These are phyloP conservation scores for Prorops nasuta DNA, from an alignment of 1,140 invertebrate species.

Conservation along the genomic window DNA sequence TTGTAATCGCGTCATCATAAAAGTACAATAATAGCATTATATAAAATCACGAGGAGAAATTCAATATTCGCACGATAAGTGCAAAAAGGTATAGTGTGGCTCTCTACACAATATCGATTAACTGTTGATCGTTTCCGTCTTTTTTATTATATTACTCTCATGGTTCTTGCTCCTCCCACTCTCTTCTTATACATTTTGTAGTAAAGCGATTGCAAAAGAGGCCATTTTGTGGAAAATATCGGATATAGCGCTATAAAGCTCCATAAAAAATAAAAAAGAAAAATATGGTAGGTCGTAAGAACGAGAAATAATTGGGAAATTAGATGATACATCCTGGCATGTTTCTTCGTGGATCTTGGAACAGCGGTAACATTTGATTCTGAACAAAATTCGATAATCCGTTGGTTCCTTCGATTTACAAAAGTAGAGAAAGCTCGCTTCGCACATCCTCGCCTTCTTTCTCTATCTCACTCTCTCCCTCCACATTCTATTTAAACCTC, in stretches of 20 bases:
- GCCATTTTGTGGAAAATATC: background rate
- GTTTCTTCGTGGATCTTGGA: too few species aligned
- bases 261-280: background rate
- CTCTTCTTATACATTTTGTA: background rate
- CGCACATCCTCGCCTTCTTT: too few species aligned
- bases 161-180: constrained; percentile 1
- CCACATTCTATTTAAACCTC: constrained; percentile 11
- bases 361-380: too few species aligned
- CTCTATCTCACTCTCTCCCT: too few species aligned
- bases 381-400: too few species aligned
- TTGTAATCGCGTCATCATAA: constrained; percentile 54
- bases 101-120: constrained; percentile 37
- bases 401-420: too few species aligned
- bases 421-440: too few species aligned
- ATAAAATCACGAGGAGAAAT: constrained; percentile 53
- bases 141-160: constrained; percentile 2
- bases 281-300: too few species aligned
- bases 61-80: constrained; percentile 47
- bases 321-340: too few species aligned
- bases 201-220: background rate
- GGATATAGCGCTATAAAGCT: too few species aligned
- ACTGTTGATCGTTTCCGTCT: constrained; percentile 21
- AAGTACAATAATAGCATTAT: constrained; percentile 55
- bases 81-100: constrained; percentile 27
- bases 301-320: too few species aligned